Conservation (phyloP, 2,888 invertebrate genomes). For the Xylophagus ater region DNA sequence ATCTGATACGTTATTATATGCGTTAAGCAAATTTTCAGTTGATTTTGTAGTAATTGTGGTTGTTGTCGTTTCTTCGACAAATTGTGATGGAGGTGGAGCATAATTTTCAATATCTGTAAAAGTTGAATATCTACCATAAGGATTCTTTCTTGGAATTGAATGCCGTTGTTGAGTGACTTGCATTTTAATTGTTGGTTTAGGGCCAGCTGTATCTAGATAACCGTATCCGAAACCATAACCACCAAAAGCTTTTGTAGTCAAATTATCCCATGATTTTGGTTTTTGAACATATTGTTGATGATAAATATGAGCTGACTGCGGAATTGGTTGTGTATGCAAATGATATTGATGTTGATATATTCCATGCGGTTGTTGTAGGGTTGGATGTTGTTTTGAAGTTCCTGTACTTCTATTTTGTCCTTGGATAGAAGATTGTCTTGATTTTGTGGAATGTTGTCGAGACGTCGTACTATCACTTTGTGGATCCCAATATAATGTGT, state of each 20-base stretch:
- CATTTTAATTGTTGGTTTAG: slow-evolving; percentile 38
- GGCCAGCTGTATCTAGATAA: slow-evolving; percentile 56
- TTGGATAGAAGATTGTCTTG: slow-evolving; percentile 43
- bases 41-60: slow-evolving; percentile 60
- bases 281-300: slow-evolving; percentile 47
- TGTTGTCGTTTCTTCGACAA: slow-evolving; percentile 40
- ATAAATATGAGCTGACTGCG: slow-evolving; percentile 36
- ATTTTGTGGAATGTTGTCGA: slow-evolving; percentile 49
- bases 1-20: slow-evolving; percentile 52
- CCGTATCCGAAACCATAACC: slow-evolving; percentile 83
- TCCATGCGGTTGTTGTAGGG: slow-evolving; percentile 36
- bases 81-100: slow-evolving; percentile 40
- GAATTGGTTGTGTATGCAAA: slow-evolving; percentile 36
- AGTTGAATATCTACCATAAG: slow-evolving; percentile 37
- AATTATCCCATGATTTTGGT: slow-evolving; percentile 84
- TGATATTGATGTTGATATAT: slow-evolving; percentile 34
- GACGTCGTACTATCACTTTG: slow-evolving; percentile 33
- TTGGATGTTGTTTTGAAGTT: slow-evolving; percentile 31
- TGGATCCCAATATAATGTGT: slow-evolving; percentile 74
- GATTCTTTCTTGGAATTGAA: slow-evolving; percentile 39
- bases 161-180: slow-evolving; percentile 40
- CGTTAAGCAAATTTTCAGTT: slow-evolving; percentile 63
- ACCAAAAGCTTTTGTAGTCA: slow-evolving; percentile 74
- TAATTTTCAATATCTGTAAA: slow-evolving; percentile 39
- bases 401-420: slow-evolving; percentile 40